phyloP scores from a whole-genome alignment of 1,140 invertebrate species.

The Carcinoscorpius rotundicauda region DNA sequence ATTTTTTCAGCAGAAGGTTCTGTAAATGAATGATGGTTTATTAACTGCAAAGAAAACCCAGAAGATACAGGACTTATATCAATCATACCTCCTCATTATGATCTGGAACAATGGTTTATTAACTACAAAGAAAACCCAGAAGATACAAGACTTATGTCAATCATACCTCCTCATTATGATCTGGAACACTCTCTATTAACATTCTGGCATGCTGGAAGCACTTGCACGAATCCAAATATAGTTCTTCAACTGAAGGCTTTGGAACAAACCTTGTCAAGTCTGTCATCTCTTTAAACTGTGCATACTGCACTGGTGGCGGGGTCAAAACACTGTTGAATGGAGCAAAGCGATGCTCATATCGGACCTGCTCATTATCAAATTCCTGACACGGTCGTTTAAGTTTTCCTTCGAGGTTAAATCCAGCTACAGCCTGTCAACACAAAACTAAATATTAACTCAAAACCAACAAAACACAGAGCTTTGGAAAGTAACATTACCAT shows the following conservation, averaged over 20 bases:
- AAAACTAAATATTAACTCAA: no score
- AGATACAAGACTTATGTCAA: slow-evolving; percentile 9
- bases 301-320: slow-evolving; percentile 77
- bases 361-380: slow-evolving; percentile 85
- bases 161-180: slow-evolving; percentile 63
- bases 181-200: slow-evolving; percentile 62
- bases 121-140: neutral
- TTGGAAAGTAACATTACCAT: no score
- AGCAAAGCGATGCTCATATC: slow-evolving; percentile 86
- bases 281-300: slow-evolving; percentile 63
- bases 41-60: neutral
- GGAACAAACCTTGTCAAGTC: slow-evolving; percentile 39
- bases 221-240: slow-evolving; percentile 72
- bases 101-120: slow-evolving; percentile 42
- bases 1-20: no score
- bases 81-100: slow-evolving; percentile 61
- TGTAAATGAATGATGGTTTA: neutral
- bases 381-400: slow-evolving; percentile 56
- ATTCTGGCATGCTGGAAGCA: slow-evolving; percentile 82
- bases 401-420: slow-evolving; percentile 54
- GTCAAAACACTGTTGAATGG: slow-evolving; percentile 75
- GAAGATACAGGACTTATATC: slow-evolving; percentile 7
- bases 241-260: slow-evolving; percentile 32
- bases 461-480: neutral
- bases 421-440: slow-evolving; percentile 49